A percentile compares a stretch with the other conserved stretches of the same genome.
phyloP scores from a whole-genome alignment of 2,888 invertebrate genomes.

The Seira ritae region DNA sequence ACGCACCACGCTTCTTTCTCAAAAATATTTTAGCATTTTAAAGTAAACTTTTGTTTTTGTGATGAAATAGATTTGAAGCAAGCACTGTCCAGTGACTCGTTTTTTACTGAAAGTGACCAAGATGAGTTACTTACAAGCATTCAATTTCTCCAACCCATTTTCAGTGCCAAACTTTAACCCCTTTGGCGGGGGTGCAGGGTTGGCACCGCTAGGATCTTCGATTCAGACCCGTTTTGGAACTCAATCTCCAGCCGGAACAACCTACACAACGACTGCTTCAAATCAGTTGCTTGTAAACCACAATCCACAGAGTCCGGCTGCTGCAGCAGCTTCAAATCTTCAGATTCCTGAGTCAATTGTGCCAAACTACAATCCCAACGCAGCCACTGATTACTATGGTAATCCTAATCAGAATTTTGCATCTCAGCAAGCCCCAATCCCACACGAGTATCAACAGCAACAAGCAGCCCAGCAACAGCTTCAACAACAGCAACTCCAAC shows the following conservation, averaged over 20 bases:
- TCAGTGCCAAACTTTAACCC: slow-evolving; percentile 61
- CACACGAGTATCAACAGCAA: slow-evolving; percentile 59
- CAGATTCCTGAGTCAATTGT: slow-evolving; percentile 67
- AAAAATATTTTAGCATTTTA: background rate
- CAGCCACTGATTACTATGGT: slow-evolving; percentile 67
- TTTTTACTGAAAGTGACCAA: slow-evolving; percentile 32
- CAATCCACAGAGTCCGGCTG: slow-evolving; percentile 41
- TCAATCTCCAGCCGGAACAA: slow-evolving; percentile 26
- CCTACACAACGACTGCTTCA: slow-evolving; percentile 34
- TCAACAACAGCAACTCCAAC: slow-evolving; percentile 44
- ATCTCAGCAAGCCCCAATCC: slow-evolving; percentile 44
- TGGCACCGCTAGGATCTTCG: slow-evolving; percentile 5
- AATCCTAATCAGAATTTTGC: slow-evolving; percentile 66
- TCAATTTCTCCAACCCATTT: slow-evolving; percentile 66
- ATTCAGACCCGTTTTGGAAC: background rate
- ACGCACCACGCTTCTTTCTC: background rate
- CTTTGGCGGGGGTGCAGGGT: slow-evolving; percentile 15
- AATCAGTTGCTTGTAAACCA: slow-evolving; percentile 40
- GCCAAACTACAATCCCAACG: slow-evolving; percentile 64
- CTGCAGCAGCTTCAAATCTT: slow-evolving; percentile 50
- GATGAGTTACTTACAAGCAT: slow-evolving; percentile 72
- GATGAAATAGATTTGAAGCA: background rate
- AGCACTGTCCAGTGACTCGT: too few species aligned
- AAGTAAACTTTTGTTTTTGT: background rate
- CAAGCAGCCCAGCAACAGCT: slow-evolving; percentile 2